Percentiles rank a stretch among this genome's conserved stretches.
phyloP scores from a whole-genome alignment of 2,797 vertebrate species.

The Allochrocebus solatus region DNA sequence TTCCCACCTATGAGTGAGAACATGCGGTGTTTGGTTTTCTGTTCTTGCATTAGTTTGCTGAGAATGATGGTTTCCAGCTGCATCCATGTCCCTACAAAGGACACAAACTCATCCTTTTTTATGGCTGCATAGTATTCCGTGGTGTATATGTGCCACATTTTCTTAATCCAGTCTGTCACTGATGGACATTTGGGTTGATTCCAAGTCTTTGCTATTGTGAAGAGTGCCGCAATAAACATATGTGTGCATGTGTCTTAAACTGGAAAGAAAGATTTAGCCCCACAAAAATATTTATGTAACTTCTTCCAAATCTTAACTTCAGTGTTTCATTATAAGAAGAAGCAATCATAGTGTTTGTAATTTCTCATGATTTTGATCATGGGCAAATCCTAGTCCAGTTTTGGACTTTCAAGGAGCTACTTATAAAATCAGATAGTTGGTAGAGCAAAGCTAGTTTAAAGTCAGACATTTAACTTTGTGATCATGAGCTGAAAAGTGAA shows the following conservation, averaged over 20 bases:
- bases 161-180: too few species aligned
- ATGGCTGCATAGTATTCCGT: too few species aligned
- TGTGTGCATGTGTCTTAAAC: background rate
- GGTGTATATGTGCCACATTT: too few species aligned
- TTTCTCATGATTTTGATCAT: background rate
- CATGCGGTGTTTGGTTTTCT: too few species aligned
- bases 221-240: too few species aligned
- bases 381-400: background rate
- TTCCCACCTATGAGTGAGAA: too few species aligned
- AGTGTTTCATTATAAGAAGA: background rate
- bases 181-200: too few species aligned
- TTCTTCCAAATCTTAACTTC: background rate
- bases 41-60: too few species aligned
- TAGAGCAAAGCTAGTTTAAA: constrained; percentile 6
- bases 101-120: too few species aligned
- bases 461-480: background rate
- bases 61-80: too few species aligned
- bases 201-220: too few species aligned
- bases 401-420: background rate
- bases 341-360: background rate
- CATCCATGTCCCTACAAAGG: too few species aligned
- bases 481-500: background rate
- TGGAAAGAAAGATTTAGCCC: background rate
- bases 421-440: background rate
- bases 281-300: background rate